Conservation (phyloP, 1,140 invertebrate species). For the Megathymus violae region DNA sequence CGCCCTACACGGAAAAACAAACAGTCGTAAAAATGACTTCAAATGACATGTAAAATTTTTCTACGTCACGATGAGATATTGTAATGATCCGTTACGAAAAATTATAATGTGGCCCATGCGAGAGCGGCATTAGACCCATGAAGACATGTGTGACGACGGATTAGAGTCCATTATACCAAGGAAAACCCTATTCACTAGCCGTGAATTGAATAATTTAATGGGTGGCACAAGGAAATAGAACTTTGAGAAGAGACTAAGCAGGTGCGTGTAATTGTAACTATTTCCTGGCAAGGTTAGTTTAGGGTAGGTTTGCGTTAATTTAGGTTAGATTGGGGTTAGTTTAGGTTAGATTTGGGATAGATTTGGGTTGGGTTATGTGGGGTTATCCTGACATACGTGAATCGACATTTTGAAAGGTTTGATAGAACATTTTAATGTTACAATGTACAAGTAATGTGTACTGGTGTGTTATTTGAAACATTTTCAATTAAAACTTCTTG, state of each 20-base stretch:
- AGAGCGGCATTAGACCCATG: conserved; percentile 63
- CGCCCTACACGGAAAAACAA: conserved; percentile 77
- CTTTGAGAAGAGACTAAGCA: conserved; percentile 35
- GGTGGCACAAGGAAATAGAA: conserved; percentile 50
- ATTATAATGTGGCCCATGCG: conserved; percentile 72
- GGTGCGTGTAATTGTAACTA: too few relatives aligned
- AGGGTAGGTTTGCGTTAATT: too few relatives aligned
- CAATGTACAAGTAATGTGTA: conserved; percentile 31
- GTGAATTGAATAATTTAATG: conserved; percentile 78
- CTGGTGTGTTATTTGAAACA: conserved; percentile 3
- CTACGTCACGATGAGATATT: conserved; percentile 81
- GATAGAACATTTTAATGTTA: too few relatives aligned
- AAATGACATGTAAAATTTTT: conserved; percentile 83
- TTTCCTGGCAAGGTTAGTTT: too few relatives aligned
- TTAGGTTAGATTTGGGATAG: too few relatives aligned
- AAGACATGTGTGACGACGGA: conserved; percentile 69
- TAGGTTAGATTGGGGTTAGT: too few relatives aligned
- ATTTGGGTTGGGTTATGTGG: too few relatives aligned
- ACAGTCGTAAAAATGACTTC: conserved; percentile 71
- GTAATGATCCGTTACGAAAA: conserved; percentile 81
- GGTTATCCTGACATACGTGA: too few relatives aligned
- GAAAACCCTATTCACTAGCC: conserved; percentile 69
- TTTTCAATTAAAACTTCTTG: conserved; percentile 31
- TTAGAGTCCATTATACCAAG: conserved; percentile 69
- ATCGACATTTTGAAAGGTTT: too few relatives aligned